A percentile compares a stretch with the other conserved stretches of the same genome.
Evolutionary conservation across 1,140 invertebrate genomes (phyloP).

Genomic region (Agrypnia vestita): DNA sequence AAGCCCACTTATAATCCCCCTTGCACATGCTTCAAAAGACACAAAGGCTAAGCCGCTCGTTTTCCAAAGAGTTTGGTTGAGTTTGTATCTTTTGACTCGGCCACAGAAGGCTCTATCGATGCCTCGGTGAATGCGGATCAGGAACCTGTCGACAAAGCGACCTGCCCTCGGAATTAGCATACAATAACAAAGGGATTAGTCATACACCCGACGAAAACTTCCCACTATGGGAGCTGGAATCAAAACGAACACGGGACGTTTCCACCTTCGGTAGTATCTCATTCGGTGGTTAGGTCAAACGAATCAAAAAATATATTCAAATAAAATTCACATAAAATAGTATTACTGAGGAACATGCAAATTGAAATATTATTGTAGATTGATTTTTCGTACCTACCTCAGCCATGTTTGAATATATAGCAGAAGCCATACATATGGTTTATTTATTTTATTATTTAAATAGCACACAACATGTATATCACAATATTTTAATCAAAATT

Average conservation of each 20-base stretch:
- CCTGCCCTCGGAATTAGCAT: conserved; percentile 54
- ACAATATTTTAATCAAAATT: too few relatives aligned
- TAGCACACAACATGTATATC: too few relatives aligned
- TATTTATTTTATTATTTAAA: too few relatives aligned
- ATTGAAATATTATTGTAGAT: too few relatives aligned
- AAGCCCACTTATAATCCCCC: not conserved
- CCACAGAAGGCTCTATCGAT: not conserved
- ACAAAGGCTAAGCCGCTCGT: not conserved
- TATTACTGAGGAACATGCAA: too few relatives aligned
- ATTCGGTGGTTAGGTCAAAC: too few relatives aligned
- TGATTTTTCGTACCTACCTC: too few relatives aligned
- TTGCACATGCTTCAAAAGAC: not conserved
- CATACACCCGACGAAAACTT: conserved; percentile 35
- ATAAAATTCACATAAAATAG: too few relatives aligned
- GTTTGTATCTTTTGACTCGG: not conserved
- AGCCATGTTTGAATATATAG: too few relatives aligned
- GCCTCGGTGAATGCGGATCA: not conserved
- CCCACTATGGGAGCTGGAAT: conserved; percentile 53
- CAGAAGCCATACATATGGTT: too few relatives aligned
- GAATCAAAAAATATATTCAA: too few relatives aligned
- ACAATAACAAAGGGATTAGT: conserved; percentile 55
- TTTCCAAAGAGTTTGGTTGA: not conserved
- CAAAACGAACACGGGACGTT: conserved; percentile 1
- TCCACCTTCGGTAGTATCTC: too few relatives aligned
- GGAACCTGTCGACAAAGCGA: conserved; percentile 50